A percentile compares a stretch with the other conserved stretches of the same genome.
Conservation (phyloP, 2,113 vertebrate genomes). For the Sylvietta virens region DNA sequence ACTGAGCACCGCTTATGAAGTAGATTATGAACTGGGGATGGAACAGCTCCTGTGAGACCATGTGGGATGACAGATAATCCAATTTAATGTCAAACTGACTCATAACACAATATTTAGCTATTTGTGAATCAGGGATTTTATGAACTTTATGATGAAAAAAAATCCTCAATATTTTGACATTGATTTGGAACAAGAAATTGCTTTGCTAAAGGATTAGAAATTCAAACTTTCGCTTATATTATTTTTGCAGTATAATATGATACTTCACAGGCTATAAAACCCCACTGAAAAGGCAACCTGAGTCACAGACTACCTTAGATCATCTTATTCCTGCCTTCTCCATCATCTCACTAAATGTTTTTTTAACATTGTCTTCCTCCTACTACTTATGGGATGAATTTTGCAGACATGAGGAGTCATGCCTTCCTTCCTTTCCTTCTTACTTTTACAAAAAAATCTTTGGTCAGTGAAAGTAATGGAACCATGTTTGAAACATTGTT, state of each 20-base stretch:
- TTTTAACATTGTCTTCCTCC: neutral
- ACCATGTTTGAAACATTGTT: neutral
- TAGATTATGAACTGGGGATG: slow-evolving; percentile 10
- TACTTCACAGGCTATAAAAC: neutral
- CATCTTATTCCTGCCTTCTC: neutral
- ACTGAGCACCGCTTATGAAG: slow-evolving; percentile 1
- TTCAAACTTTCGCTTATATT: neutral
- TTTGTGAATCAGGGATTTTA: slow-evolving; percentile 35
- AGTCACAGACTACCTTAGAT: neutral
- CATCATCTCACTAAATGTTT: neutral
- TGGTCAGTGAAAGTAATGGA: neutral
- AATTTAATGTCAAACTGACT: slow-evolving; percentile 38
- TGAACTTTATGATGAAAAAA: slow-evolving; percentile 18
- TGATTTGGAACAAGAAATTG: slow-evolving; percentile 6
- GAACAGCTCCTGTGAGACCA: slow-evolving; percentile 26
- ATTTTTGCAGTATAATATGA: neutral
- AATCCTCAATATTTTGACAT: slow-evolving; percentile 20
- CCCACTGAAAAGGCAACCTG: neutral
- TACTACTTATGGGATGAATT: neutral
- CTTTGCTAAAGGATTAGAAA: neutral
- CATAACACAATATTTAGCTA: slow-evolving; percentile 33
- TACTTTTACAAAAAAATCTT: neutral
- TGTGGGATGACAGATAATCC: slow-evolving; percentile 31
- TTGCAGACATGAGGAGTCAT: neutral
- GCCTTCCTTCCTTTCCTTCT: neutral